These are phyloP conservation scores for Clunio marinus DNA, from an alignment of 2,888 invertebrate genomes.

Conservation along the genomic window DNA sequence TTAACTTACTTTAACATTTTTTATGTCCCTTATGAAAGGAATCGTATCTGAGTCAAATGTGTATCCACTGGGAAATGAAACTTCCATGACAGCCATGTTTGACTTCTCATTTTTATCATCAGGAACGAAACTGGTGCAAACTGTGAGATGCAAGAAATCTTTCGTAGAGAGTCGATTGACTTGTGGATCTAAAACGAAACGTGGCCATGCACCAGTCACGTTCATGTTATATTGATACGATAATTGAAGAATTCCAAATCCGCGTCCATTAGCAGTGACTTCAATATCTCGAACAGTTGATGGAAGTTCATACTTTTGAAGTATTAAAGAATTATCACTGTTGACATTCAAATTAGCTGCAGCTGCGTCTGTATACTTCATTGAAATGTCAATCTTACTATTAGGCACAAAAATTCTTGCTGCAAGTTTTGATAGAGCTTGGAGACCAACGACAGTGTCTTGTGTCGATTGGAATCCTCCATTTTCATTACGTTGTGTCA, in stretches of 20 bases:
- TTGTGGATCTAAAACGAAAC: conserved; percentile 80
- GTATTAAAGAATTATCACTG: conserved; percentile 71
- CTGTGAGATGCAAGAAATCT: conserved; percentile 71
- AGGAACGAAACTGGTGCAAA: conserved; percentile 71
- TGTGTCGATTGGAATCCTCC: conserved; percentile 76
- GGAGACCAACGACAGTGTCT: conserved; percentile 71
- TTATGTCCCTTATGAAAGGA: conserved; percentile 56
- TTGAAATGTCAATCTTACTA: conserved; percentile 54
- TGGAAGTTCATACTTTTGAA: conserved; percentile 65
- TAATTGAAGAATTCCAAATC: conserved; percentile 73
- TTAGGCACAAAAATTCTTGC: conserved; percentile 54
- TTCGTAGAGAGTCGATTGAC: conserved; percentile 75
- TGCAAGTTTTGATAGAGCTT: conserved; percentile 65
- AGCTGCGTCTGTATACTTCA: conserved; percentile 53
- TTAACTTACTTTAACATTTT: conserved; percentile 48
- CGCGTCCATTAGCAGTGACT: conserved; percentile 73
- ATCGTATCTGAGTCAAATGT: conserved; percentile 72
- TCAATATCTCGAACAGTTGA: conserved; percentile 59
- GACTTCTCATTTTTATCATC: conserved; percentile 59
- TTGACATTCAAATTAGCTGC: conserved; percentile 62
- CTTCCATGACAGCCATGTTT: conserved; percentile 88
- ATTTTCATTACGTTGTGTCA: conserved; percentile 60
- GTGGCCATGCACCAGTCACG: conserved; percentile 81
- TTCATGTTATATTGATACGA: conserved; percentile 78
- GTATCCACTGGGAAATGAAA: conserved; percentile 87